A percentile compares a stretch with the other conserved stretches of the same genome.
Conservation (phyloP, 2,888 invertebrate genomes). For the Mylabris sibirica region DNA sequence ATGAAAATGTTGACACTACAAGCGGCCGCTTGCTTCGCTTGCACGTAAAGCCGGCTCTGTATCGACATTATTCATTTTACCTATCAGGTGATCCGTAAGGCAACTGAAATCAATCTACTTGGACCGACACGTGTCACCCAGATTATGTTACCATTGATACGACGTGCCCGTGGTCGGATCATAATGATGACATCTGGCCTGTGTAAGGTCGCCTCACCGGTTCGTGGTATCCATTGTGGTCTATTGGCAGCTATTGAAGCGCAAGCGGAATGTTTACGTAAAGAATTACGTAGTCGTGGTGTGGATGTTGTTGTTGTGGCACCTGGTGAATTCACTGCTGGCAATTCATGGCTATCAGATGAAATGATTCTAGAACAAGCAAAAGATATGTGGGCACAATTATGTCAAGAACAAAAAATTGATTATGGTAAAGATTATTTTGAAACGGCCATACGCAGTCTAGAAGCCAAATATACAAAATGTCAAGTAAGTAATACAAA, state of each 20-base stretch:
- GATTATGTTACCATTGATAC: constrained; percentile 82
- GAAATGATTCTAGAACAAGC: constrained; percentile 66
- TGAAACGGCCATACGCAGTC: constrained; percentile 78
- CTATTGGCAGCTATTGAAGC: constrained; percentile 81
- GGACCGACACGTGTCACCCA: constrained; percentile 69
- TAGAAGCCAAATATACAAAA: constrained; percentile 77
- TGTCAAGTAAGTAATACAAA: constrained; percentile 65
- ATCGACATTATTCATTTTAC: no score
- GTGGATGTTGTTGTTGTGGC: constrained; percentile 86
- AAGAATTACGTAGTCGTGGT: constrained; percentile 71
- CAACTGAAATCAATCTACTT: constrained; percentile 80
- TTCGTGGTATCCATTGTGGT: constrained; percentile 83
- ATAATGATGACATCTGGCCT: constrained; percentile 82
- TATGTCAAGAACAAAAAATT: constrained; percentile 77
- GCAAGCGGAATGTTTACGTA: constrained; percentile 79
- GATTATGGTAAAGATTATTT: constrained; percentile 86
- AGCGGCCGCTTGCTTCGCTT: no score
- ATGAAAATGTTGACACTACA: no score
- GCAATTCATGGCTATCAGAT: constrained; percentile 79
- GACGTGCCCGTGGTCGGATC: constrained; percentile 80
- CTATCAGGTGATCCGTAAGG: constrained; percentile 61
- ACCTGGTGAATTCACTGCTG: constrained; percentile 84
- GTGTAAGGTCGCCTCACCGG: constrained; percentile 81
- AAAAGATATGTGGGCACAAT: constrained; percentile 81
- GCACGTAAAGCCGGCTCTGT: no score